phyloP scores from a whole-genome alignment of 2,797 vertebrate genomes.

The Chaenodraco wilsoni region DNA sequence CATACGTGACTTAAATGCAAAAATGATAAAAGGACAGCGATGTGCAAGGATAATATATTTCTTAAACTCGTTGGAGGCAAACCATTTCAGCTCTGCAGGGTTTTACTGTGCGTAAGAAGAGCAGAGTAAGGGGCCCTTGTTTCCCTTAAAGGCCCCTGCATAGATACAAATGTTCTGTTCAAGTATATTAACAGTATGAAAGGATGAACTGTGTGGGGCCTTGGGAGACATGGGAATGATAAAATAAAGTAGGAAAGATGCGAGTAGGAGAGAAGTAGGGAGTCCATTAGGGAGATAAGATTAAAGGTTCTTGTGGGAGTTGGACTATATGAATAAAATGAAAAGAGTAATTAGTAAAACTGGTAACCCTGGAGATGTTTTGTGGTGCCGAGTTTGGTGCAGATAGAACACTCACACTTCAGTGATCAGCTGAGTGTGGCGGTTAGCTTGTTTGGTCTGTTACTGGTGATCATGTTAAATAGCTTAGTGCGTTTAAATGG shows the following conservation, averaged over 20 bases:
- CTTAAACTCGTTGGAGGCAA: conserved; percentile 11
- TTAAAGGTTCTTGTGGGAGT: conserved; percentile 53
- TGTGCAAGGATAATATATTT: conserved; percentile 47
- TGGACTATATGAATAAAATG: conserved; percentile 43
- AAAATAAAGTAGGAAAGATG: conserved; percentile 29
- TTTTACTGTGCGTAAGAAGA: conserved; percentile 15
- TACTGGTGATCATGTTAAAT: not conserved
- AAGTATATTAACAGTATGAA: conserved; percentile 41
- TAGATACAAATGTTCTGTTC: conserved; percentile 33
- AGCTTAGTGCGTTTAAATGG: not conserved
- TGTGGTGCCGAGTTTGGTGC: conserved; percentile 3
- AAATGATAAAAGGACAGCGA: conserved; percentile 44
- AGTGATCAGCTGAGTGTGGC: not conserved
- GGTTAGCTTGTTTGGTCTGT: not conserved
- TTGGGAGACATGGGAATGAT: conserved; percentile 47
- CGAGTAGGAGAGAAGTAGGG: conserved; percentile 20
- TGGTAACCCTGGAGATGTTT: conserved; percentile 26
- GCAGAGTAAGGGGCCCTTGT: conserved; percentile 18
- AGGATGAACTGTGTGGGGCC: conserved; percentile 46
- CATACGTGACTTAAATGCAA: conserved; percentile 39
- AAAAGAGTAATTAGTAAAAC: conserved; percentile 47
- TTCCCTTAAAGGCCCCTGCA: conserved; percentile 34
- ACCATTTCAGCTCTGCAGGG: conserved; percentile 22
- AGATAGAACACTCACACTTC: not conserved
- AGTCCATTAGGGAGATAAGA: conserved; percentile 46